Conservation (phyloP, 1,140 invertebrate species). For the Kradibia gibbosae region DNA sequence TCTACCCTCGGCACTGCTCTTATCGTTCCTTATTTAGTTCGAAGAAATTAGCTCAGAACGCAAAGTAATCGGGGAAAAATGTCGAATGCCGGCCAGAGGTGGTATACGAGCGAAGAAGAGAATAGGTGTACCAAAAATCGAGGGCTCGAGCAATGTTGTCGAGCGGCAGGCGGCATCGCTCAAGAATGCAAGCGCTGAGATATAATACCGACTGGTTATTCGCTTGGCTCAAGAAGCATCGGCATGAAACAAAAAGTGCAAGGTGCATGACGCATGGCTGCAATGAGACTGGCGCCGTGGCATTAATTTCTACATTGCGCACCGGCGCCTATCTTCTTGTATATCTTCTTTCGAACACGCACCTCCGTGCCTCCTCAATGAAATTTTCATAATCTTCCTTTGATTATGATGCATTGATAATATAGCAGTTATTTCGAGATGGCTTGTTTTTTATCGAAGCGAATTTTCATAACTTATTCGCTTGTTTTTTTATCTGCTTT, state of each 20-base stretch:
- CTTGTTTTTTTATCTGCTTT: not conserved
- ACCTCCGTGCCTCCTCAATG: not conserved
- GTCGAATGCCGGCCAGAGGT: no score
- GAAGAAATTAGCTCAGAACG: no score
- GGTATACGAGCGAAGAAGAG: no score
- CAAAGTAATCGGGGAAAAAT: no score
- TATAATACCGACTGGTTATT: not conserved
- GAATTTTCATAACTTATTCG: slow-evolving; percentile 22
- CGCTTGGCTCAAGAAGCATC: not conserved
- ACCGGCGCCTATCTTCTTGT: slow-evolving; percentile 24
- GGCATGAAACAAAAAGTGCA: slow-evolving; percentile 31
- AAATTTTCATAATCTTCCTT: slow-evolving; percentile 40
- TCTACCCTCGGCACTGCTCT: no score
- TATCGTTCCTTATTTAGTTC: no score
- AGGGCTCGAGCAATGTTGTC: not conserved
- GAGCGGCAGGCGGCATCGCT: not conserved
- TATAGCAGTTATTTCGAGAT: slow-evolving; percentile 14
- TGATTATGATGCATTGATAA: slow-evolving; percentile 41
- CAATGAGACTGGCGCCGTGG: not conserved
- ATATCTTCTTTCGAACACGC: slow-evolving; percentile 1
- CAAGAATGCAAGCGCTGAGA: not conserved
- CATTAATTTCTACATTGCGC: slow-evolving; percentile 32
- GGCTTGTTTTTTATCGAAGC: not conserved
- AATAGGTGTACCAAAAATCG: not conserved
- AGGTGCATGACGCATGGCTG: slow-evolving; percentile 17